These are phyloP conservation scores for Enteromius treurensis DNA, from an alignment of 2,797 vertebrate species.

Conservation along the genomic window DNA sequence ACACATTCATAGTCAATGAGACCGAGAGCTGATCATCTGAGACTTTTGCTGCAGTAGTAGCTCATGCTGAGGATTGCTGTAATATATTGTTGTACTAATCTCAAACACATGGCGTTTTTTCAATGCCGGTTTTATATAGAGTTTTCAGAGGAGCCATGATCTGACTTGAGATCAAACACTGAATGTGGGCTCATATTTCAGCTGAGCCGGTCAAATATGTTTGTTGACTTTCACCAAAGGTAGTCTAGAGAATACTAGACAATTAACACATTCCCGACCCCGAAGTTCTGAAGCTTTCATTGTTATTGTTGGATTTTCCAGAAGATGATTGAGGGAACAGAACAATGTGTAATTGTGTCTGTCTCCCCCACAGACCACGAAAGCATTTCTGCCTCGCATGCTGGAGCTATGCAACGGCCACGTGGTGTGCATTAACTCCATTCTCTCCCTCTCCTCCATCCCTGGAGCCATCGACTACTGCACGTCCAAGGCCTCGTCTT, in stretches of 20 bases:
- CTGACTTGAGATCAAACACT: conserved; percentile 21
- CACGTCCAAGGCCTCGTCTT: conserved; percentile 95
- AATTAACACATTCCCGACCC: conserved; percentile 14
- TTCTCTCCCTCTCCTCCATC: conserved; percentile 94
- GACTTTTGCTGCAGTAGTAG: conserved; percentile 49
- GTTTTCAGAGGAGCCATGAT: conserved; percentile 69
- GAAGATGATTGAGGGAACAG: conserved; percentile 44
- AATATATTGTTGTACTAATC: conserved; percentile 52
- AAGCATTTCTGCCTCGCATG: conserved; percentile 97
- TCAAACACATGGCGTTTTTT: conserved; percentile 76
- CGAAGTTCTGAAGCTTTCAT: conserved; percentile 30
- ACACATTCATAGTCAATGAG: conserved; percentile 40
- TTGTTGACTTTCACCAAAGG: conserved; percentile 54
- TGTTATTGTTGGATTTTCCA: conserved; percentile 49
- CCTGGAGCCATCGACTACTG: conserved; percentile 97
- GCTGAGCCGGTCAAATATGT: conserved; percentile 56
- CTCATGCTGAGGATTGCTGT: conserved; percentile 46
- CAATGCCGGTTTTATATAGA: conserved; percentile 61
- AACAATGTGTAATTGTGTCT: conserved; percentile 51
- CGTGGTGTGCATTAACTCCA: conserved; percentile 97
- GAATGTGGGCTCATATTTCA: conserved; percentile 56
- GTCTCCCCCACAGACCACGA: conserved; percentile 85
- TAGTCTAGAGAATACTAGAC: conserved; percentile 42
- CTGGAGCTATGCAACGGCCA: conserved; percentile 95
- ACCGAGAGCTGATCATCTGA: conserved; percentile 48